Base-by-base conservation (phyloP, 2,888 invertebrate genomes). In the Nomada fucata region DNA sequence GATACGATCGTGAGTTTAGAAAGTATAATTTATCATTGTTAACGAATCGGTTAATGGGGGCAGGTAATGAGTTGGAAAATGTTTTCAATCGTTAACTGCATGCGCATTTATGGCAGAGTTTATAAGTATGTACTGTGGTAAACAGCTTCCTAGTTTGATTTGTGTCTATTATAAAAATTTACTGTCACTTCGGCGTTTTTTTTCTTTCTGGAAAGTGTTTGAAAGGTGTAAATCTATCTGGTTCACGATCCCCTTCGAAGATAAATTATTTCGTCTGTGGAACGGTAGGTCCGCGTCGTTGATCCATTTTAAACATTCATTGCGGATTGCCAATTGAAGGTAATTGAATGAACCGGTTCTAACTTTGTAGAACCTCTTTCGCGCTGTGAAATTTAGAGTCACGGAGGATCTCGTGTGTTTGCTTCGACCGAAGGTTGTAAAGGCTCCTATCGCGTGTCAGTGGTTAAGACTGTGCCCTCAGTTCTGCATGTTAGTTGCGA, bases 401-500 rank as follows among this genome's bases (percentile, higher is more conserved):
- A 1, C 36, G 36, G 36, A 36, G 36, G 36, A 36, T 36, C 7
- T 29, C 10, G 47, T 15, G n/a, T 23, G 18, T 69, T 57, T 59
- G 42, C 69, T 73, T n/a, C 7, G 63, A 63, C 20, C 44, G 69
- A 72, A 82, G 60, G 59, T 47, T 36, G 15, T 10, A 26, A 47
- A 75, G 59, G 52, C 53, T 71, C 50, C 47, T 23, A 36, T 52
- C 65, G 59, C 59, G 82, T 73, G 65, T 52, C 70, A 26, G 44
- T 18, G 70, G 68, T 63, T 72, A 26, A 60, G 63, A 61, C 60
- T 64, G 52, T 74, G 57, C 72, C 68, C 69, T 60, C 60, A 26
- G 50, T n/a, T 69, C 59, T 63, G 72, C 52, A 20, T 11, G 61
- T 61, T 60, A 81, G 70, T 83, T 71, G 59, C 52, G 57, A 55